Conservation (phyloP, 35 echinoderm and acorn worm genomes). For the Apostichopus parvimensis region DNA sequence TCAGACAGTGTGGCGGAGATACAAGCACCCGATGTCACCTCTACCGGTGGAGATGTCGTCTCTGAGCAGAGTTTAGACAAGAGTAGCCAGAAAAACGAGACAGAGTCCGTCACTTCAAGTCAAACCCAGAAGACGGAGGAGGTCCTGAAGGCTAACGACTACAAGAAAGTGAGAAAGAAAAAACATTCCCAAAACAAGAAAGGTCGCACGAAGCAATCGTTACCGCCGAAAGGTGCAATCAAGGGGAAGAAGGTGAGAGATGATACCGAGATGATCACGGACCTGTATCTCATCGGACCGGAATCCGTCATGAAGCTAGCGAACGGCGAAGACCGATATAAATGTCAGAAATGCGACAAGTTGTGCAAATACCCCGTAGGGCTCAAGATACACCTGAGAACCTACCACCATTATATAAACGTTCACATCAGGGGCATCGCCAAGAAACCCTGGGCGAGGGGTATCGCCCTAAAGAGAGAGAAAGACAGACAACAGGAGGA, state of each 20-base stretch:
- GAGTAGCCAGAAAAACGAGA: not conserved
- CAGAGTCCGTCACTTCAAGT: conserved; percentile 25
- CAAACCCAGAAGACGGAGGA: not conserved
- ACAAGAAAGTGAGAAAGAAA: conserved; percentile 42
- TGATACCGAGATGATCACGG: conserved; percentile 24
- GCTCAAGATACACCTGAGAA: conserved; percentile 61
- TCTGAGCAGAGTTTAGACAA: not conserved
- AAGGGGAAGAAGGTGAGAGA: not conserved
- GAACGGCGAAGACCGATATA: conserved; percentile 45
- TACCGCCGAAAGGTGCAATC: not conserved
- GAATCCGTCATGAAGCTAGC: conserved; percentile 20
- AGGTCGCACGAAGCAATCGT: not conserved
- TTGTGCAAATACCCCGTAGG: conserved; percentile 63
- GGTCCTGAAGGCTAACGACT: not conserved
- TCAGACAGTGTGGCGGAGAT: not conserved
- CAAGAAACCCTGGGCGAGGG: conserved; percentile 48
- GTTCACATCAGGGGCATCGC: conserved; percentile 50
- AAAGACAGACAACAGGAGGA: conserved; percentile 1
- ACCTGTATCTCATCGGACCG: conserved; percentile 55
- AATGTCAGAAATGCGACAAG: conserved; percentile 56
- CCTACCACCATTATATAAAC: conserved; percentile 45
- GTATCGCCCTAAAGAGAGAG: conserved; percentile 39
- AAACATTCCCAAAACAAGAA: not conserved
- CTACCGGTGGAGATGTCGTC: not conserved
- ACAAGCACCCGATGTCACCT: conserved; percentile 60